These are phyloP conservation scores for Platyscapa corneri DNA, from an alignment of 1,140 invertebrate species.

Conservation along the genomic window DNA sequence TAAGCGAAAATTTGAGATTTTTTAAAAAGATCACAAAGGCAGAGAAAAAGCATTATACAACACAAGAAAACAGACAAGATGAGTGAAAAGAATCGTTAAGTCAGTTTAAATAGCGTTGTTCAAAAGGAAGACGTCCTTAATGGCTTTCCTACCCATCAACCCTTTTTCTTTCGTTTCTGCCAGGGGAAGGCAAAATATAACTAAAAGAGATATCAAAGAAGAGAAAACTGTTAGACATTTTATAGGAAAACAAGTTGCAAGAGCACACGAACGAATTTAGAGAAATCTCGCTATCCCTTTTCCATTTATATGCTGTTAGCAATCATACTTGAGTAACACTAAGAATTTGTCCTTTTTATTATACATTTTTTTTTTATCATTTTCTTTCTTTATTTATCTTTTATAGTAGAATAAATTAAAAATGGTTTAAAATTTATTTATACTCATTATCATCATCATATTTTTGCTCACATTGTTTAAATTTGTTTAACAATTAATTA, in stretches of 20 bases:
- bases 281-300: background rate
- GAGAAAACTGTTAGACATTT: conserved; percentile 37
- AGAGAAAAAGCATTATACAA: background rate
- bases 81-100: conserved; percentile 35
- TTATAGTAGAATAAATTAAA: too few relatives aligned
- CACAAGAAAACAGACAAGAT: conserved; percentile 4
- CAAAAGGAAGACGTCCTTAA: conserved; percentile 45
- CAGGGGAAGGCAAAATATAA: background rate
- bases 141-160: conserved; percentile 30
- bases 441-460: too few relatives aligned
- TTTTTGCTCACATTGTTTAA: too few relatives aligned
- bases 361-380: too few relatives aligned
- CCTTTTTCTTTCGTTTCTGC: background rate
- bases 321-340: background rate
- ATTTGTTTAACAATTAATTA: too few relatives aligned
- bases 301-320: background rate
- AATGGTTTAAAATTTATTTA: too few relatives aligned
- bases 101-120: conserved; percentile 46
- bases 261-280: background rate
- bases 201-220: conserved; percentile 4
- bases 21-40: conserved; percentile 14
- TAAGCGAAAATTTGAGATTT: background rate
- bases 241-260: background rate
- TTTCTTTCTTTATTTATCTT: too few relatives aligned
- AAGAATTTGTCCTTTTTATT: background rate